These are phyloP conservation scores for Diacarnus erythraeanus DNA, from an alignment of 37 sponge, comb jelly and placozoan genomes.

Conservation along the genomic window DNA sequence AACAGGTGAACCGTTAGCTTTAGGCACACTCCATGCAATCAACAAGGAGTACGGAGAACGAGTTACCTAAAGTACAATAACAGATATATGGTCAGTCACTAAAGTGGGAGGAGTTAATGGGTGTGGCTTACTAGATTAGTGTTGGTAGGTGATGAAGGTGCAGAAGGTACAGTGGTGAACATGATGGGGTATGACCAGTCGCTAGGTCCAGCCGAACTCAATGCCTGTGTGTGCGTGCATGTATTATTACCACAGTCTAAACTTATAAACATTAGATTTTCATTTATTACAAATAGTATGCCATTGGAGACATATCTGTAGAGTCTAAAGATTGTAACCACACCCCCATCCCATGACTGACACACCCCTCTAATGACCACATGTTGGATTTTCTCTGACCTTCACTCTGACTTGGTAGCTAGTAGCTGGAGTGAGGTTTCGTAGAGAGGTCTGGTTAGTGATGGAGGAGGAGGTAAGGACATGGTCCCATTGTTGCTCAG, in stretches of 20 bases:
- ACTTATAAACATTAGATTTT: no score
- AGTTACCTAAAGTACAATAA: slow-evolving; percentile 20
- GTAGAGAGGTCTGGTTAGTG: slow-evolving; percentile 8
- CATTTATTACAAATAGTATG: no score
- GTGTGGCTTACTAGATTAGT: slow-evolving; percentile 19
- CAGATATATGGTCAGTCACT: not conserved
- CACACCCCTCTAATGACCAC: no score
- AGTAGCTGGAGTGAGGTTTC: slow-evolving; percentile 26
- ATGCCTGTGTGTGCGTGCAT: slow-evolving; percentile 35
- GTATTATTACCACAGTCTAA: no score
- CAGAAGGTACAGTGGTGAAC: slow-evolving; percentile 51
- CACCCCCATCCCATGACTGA: no score
- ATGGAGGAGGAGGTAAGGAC: slow-evolving; percentile 1
- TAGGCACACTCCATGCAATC: slow-evolving; percentile 49
- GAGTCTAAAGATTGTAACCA: no score
- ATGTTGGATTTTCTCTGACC: slow-evolving; percentile 17
- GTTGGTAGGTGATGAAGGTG: slow-evolving; percentile 49
- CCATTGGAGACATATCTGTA: no score
- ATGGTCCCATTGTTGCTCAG: not conserved
- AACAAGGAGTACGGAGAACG: slow-evolving; percentile 26
- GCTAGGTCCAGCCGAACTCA: slow-evolving; percentile 51
- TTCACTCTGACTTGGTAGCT: slow-evolving; percentile 38
- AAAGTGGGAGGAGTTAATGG: not conserved
- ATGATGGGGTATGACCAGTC: slow-evolving; percentile 31
- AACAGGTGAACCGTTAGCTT: slow-evolving; percentile 46